phyloP scores from a whole-genome alignment of 2,888 invertebrate species.

The Caenorhabditis panamensis region DNA sequence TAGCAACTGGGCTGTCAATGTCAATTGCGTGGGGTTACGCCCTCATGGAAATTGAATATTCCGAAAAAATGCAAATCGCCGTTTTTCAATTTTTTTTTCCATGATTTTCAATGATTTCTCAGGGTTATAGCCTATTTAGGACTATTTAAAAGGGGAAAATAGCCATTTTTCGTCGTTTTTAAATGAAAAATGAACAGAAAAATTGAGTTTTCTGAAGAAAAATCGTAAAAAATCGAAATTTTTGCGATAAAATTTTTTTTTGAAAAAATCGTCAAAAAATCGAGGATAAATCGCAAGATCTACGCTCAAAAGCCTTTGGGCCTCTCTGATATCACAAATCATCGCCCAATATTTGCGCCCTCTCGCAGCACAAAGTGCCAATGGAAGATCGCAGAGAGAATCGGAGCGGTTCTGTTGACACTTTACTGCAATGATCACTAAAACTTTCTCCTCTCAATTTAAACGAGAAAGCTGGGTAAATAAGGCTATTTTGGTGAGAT shows the following conservation, averaged over 20 bases:
- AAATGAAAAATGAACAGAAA: not conserved
- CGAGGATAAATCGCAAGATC: not conserved
- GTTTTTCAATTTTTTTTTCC: conserved; percentile 22
- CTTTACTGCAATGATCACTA: conserved; percentile 35
- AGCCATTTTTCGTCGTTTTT: no score
- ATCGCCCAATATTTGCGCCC: conserved; percentile 37
- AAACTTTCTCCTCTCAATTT: conserved; percentile 39
- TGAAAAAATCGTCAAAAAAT: no score
- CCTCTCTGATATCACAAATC: conserved; percentile 42
- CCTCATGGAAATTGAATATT: conserved; percentile 6
- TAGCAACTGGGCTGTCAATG: not conserved
- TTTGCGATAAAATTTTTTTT: no score
- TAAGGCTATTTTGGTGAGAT: conserved; percentile 26
- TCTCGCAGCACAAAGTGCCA: conserved; percentile 47
- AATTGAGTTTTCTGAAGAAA: no score
- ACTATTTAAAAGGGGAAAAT: no score
- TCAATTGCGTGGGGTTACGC: not conserved
- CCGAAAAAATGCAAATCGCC: not conserved
- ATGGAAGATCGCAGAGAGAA: conserved; percentile 15
- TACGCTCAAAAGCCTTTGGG: not conserved
- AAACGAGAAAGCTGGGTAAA: conserved; percentile 28
- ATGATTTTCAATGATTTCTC: no score
- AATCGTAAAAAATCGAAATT: no score
- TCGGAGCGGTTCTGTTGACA: conserved; percentile 35
- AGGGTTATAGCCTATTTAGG: no score